Conservation (phyloP, 2,888 invertebrate species). For the Hyles lineata region DNA sequence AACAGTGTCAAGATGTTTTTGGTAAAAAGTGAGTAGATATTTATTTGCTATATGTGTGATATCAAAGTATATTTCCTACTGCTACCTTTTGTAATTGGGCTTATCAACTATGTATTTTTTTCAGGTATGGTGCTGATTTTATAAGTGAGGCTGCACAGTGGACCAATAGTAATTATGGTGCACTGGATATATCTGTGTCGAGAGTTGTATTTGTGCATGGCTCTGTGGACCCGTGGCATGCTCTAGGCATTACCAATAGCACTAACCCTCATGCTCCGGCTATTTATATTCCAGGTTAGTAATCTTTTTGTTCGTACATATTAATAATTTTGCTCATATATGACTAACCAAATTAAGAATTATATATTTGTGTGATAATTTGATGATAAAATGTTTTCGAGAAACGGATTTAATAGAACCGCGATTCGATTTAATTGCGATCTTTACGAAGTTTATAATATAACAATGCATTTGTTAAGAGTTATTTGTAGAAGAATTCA, state of each 20-base stretch:
- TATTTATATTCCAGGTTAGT: constrained; percentile 89
- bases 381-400: no score
- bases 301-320: neutral
- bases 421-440: no score
- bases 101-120: constrained; percentile 17
- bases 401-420: no score
- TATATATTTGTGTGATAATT: no score
- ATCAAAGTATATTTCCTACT: no score
- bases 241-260: constrained; percentile 88
- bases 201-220: constrained; percentile 95
- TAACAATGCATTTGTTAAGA: no score
- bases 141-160: constrained; percentile 86
- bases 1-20: constrained; percentile 93
- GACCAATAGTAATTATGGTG: constrained; percentile 94
- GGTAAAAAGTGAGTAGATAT: constrained; percentile 86
- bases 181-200: constrained; percentile 87
- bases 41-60: neutral
- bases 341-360: no score
- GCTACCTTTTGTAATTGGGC: neutral
- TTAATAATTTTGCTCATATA: no score
- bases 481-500: no score
- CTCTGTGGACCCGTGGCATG: constrained; percentile 95
- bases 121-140: constrained; percentile 86
- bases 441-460: no score
- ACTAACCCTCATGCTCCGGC: constrained; percentile 85